A percentile compares a stretch with the other conserved stretches of the same genome.
Conservation (phyloP, 1,140 invertebrate genomes). For the Pygmarrhopalites habei region DNA sequence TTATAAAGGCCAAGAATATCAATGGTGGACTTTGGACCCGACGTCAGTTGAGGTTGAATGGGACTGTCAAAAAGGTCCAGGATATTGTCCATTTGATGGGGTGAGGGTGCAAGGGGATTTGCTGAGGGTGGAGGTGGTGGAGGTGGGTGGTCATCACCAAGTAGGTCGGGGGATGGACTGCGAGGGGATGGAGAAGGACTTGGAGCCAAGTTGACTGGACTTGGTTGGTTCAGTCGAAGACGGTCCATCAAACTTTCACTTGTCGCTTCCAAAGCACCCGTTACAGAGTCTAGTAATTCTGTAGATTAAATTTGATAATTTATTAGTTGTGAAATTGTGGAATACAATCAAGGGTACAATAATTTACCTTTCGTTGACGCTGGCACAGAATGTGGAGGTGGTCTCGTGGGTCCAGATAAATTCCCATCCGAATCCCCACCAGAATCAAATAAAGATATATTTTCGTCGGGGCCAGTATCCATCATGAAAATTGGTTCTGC, state of each 20-base stretch:
- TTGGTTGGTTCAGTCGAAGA: constrained; percentile 59
- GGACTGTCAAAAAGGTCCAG: constrained; percentile 29
- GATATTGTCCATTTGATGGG: constrained; percentile 19
- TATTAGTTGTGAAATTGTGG: too few relatives aligned
- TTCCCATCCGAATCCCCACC: constrained; percentile 8
- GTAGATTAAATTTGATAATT: too few relatives aligned
- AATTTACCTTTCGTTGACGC: constrained; percentile 72
- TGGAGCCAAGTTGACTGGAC: constrained; percentile 57
- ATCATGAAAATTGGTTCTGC: constrained; percentile 1
- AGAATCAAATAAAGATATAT: neutral
- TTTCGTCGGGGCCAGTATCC: neutral
- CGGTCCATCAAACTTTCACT: constrained; percentile 73
- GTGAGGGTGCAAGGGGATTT: constrained; percentile 26
- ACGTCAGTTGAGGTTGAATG: neutral
- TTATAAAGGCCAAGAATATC: constrained; percentile 37
- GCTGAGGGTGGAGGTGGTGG: constrained; percentile 25
- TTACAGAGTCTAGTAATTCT: constrained; percentile 74
- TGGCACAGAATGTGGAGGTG: constrained; percentile 51
- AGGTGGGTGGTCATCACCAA: constrained; percentile 50
- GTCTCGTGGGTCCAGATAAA: neutral
- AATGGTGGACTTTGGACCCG: constrained; percentile 18
- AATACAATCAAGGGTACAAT: too few relatives aligned
- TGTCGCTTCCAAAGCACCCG: constrained; percentile 78
- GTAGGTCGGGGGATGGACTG: constrained; percentile 57
- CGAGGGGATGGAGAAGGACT: constrained; percentile 78